A percentile compares a stretch with the other conserved stretches of the same genome.
phyloP scores from a whole-genome alignment of 2,113 vertebrate genomes.

The Dipodomys spectabilis region DNA sequence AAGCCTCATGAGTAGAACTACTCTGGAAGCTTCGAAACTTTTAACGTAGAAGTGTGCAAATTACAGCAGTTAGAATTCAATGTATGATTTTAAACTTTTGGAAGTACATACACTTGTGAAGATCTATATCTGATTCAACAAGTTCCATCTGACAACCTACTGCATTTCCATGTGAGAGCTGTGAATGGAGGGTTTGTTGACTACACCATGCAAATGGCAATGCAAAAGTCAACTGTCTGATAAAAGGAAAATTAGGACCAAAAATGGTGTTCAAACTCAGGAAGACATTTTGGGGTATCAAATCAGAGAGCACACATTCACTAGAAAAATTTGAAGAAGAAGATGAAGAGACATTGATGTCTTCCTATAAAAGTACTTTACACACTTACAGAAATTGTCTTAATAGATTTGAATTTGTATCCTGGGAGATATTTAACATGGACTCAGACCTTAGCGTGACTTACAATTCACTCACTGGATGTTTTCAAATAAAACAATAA shows the following conservation, averaged over 20 bases:
- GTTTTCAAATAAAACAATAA: slow-evolving; percentile 65
- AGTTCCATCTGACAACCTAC: background rate
- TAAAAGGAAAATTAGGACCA: background rate
- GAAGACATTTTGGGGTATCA: slow-evolving; percentile 59
- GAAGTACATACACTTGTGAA: background rate
- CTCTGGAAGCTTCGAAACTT: slow-evolving; percentile 21
- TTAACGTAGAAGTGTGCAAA: background rate
- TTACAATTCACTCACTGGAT: slow-evolving; percentile 34
- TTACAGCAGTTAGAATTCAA: slow-evolving; percentile 4
- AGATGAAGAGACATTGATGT: background rate
- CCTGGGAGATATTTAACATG: background rate
- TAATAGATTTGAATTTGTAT: background rate
- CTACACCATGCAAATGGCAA: background rate
- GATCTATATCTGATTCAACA: background rate
- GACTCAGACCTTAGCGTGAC: background rate
- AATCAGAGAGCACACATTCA: slow-evolving; percentile 50
- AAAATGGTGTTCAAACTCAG: slow-evolving; percentile 62
- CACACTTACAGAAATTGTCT: slow-evolving; percentile 28
- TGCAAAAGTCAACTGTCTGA: background rate
- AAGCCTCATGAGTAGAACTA: slow-evolving; percentile 46
- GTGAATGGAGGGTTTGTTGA: rapidly evolving
- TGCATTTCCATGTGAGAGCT: background rate
- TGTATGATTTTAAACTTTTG: slow-evolving; percentile 16
- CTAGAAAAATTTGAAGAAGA: slow-evolving; percentile 50
- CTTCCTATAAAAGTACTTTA: slow-evolving; percentile 31